Evolutionary conservation across 2,888 invertebrate species (phyloP).

Genomic region (Epistrophella euchroma): DNA sequence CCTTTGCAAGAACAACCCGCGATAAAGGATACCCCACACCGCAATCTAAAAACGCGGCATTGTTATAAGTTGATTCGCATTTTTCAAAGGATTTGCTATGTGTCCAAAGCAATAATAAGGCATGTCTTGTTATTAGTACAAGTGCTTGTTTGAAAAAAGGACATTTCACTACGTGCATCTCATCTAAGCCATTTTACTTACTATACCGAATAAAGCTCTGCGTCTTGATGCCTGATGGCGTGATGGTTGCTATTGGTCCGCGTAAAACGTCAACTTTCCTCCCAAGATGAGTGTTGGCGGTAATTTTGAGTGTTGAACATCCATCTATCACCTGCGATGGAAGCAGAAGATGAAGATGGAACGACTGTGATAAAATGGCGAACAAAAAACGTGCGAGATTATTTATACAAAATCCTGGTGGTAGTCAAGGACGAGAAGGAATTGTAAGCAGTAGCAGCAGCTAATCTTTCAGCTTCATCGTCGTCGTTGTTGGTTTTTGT

Average conservation of each 20-base stretch:
- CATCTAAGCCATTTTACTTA: constrained; percentile 51
- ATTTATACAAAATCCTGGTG: constrained; percentile 39
- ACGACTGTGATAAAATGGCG: constrained; percentile 66
- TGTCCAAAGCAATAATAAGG: constrained; percentile 73
- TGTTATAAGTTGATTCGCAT: constrained; percentile 74
- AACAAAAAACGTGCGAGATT: constrained; percentile 69
- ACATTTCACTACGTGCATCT: constrained; percentile 69
- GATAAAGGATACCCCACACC: neutral
- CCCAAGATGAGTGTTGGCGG: constrained; percentile 53
- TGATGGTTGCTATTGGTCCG: neutral
- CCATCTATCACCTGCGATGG: constrained; percentile 64
- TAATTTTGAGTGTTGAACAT: constrained; percentile 74
- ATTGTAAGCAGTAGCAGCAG: constrained; percentile 60
- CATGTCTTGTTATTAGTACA: constrained; percentile 74
- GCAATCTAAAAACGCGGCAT: constrained; percentile 11
- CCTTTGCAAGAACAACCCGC: neutral
- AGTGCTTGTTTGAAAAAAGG: constrained; percentile 64
- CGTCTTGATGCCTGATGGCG: no score
- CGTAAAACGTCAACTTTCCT: constrained; percentile 42
- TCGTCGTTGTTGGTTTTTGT: neutral
- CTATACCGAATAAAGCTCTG: neutral
- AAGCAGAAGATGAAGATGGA: constrained; percentile 70
- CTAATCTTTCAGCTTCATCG: constrained; percentile 65
- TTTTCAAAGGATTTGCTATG: constrained; percentile 75
- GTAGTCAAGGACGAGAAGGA: constrained; percentile 50